Base-by-base conservation (phyloP, 2,113 vertebrate species). In the Telmatochromis sp. region DNA sequence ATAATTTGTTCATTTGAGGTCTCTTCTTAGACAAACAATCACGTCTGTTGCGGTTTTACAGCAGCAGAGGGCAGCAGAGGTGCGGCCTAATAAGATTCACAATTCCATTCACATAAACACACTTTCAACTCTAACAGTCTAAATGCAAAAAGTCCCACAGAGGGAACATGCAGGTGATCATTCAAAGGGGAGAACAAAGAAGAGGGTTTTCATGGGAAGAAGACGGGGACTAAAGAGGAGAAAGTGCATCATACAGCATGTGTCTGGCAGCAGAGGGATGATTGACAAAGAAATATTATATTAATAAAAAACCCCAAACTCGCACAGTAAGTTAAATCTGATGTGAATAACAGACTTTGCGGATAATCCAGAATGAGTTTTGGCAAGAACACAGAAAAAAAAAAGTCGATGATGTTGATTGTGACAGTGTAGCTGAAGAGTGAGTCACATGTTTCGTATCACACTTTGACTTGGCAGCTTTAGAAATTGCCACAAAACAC, bases 21-120 rank as follows among this genome's bases (percentile, higher is more conserved):
- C 57, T 26, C 19, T 42, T 55, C 19, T 15, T 19, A 2, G 45
- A 85, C 60, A 65, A 65, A 65, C n/a, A 65, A 7, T 73, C 23
- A 13, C 21, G 19, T 57, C 9, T 54, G 47, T 75, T 86, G 21
- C 40, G 31, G 14, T 58, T 40, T 35, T 21, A 3, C 2, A 85
- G 81, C 93, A 95, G 87, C 84, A 95, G 95, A 88, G 91, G 95
- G 92, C 91, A 94, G 89, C 89, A 93, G 26, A 91, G 86, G 60
- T 79, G 26, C 3, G 12, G 33, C 15, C 71, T 7, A 81, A 83
- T 26, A 80, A 42, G 84, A 68, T 19, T 57, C n/a, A 65, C 53
- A 87, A 73, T 83, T 50, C 33, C 71, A 88, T 80, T 9, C 60
- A 88, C 47, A 90, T 75, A 9, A 75, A 89, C 23, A 86, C 51